These are phyloP conservation scores for Mustela lutreola DNA, from an alignment of 2,113 vertebrate species.

Conservation along the genomic window DNA sequence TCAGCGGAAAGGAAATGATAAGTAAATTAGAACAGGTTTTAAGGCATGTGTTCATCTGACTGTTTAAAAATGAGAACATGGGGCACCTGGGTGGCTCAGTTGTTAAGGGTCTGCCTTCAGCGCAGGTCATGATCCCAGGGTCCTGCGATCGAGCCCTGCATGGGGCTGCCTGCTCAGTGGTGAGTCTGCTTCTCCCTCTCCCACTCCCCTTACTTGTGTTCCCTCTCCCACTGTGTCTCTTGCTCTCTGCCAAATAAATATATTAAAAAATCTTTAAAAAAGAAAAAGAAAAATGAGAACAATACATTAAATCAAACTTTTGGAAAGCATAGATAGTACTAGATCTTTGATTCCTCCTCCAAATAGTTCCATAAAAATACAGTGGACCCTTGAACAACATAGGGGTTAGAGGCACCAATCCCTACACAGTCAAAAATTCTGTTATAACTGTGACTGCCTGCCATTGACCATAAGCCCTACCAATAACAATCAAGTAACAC, in stretches of 20 bases:
- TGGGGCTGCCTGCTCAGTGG: no score
- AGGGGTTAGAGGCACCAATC: neutral
- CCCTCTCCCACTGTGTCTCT: no score
- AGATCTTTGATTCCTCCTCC: neutral
- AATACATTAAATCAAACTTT: neutral
- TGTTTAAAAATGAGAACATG: slow-evolving; percentile 33
- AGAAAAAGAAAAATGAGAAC: neutral
- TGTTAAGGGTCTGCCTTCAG: no score
- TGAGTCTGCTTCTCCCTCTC: no score
- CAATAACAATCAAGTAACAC: neutral
- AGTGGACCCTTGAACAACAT: neutral
- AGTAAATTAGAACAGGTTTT: neutral
- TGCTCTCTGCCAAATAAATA: no score
- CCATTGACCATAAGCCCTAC: neutral
- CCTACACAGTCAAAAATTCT: neutral
- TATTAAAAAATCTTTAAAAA: no score
- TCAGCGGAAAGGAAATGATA: neutral
- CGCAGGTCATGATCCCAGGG: no score
- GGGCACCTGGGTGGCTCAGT: no score
- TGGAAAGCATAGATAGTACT: neutral
- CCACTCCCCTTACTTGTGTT: no score
- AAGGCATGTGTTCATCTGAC: neutral
- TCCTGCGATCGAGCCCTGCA: no score
- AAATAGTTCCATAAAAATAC: neutral
- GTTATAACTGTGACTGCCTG: neutral